Evolutionary conservation across 2,797 vertebrate species (phyloP), one percentile per base, ranked within the genome.

Genomic region (Phoeniculus purpureus): DNA sequence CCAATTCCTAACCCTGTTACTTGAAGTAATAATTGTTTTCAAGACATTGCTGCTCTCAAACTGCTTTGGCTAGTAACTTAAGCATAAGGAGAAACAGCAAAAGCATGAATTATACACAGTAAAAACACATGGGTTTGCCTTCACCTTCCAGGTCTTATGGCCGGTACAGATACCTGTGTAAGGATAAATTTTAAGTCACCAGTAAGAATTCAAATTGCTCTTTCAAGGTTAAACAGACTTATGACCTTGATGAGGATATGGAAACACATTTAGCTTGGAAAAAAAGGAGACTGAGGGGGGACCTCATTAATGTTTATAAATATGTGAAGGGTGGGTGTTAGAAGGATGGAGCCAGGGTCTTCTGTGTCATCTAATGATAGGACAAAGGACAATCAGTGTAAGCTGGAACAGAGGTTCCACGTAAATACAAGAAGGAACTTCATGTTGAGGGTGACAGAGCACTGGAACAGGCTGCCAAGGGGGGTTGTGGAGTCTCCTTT

Each of bases 111-210:
- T 13, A 19, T 5, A 15, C 14, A n/a, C 15, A 22, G 31, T 29
- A 31, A 47, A 70, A 4, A 34, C 0, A 2, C 27, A 34, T 4
- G 15, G 23, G 0, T 62, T 66, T 56, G 9, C 18, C 27, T 54
- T 9, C 2, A 6, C 26, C 70, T 81, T 23, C n/a, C 61, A 54
- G 4, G 15, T 56, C 31, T 47, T 43, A 21, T 1, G 12, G 19
- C 2, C 60, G 23, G 5, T 48, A 56, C 25, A 23, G 7, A 20
- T 32, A 78, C n/a, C 27, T 61, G 31, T 1, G 0, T 4, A 37
- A 1, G 1, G 26, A 52, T 26, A 2, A 43, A 9, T 65, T 59
- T 48, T 15, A 67, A 64, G 60, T 15, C 9, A 59, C 7, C 15
- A 51, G 4, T 15, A 45, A 37, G 47, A 68, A 58, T 51, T 6